Evolutionary conservation across 2,797 vertebrate genomes (phyloP).

Genomic region (Prionace glauca): DNA sequence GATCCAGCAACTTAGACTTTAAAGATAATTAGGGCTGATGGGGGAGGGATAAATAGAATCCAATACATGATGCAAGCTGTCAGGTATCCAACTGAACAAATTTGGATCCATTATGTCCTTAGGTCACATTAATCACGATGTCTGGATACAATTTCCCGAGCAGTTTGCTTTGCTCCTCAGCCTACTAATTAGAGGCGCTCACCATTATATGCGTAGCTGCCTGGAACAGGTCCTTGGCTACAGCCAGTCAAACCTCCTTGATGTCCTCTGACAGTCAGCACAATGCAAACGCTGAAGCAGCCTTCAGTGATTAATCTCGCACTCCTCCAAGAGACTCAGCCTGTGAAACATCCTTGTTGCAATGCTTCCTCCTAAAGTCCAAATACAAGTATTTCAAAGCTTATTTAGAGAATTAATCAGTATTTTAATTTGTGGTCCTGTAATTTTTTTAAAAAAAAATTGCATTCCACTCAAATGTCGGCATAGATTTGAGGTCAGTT

Average conservation of each 20-base stretch:
- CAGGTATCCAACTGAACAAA: not conserved
- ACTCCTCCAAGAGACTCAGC: not conserved
- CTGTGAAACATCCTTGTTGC: not conserved
- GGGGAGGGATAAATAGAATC: not conserved
- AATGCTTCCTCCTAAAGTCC: slow-evolving; percentile 8
- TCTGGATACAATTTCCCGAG: not conserved
- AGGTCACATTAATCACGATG: not conserved
- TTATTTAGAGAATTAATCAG: not conserved
- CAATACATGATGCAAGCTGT: not conserved
- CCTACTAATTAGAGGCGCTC: not conserved
- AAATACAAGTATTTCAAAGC: not conserved
- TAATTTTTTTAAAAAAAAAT: not conserved
- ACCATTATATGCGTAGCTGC: not conserved
- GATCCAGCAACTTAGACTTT: not conserved
- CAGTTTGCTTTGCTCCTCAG: not conserved
- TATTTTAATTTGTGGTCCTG: not conserved
- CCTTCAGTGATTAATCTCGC: not conserved
- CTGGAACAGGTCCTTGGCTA: not conserved
- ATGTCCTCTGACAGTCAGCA: not conserved
- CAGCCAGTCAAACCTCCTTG: not conserved
- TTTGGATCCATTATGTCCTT: not conserved
- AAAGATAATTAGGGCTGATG: not conserved
- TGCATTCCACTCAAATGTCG: too few species aligned
- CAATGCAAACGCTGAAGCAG: not conserved
- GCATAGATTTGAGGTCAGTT: not conserved